These are phyloP conservation scores for Zoroaster sp. DNA, from an alignment of 53 echinoderm and acorn worm species.

Conservation along the genomic window DNA sequence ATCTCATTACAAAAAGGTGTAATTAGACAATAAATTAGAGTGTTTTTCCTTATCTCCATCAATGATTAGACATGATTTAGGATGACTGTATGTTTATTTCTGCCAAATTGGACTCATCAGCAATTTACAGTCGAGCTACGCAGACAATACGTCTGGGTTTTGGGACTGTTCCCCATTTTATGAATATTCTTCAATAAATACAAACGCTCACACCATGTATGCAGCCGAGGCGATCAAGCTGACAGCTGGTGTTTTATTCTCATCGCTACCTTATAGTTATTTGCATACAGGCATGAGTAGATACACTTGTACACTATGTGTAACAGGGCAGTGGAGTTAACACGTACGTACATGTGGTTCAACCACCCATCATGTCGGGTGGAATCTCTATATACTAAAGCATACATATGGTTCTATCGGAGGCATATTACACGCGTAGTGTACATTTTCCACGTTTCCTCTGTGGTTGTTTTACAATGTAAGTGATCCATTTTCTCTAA, in stretches of 20 bases:
- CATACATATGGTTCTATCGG: background rate
- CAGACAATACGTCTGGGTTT: no score
- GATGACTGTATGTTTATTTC: no score
- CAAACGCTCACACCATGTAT: no score
- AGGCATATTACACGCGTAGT: background rate
- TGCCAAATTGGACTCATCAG: no score
- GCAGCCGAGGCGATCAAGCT: no score
- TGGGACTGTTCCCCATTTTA: no score
- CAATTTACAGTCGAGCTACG: no score
- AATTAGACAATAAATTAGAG: no score
- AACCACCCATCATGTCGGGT: background rate
- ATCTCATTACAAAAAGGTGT: no score
- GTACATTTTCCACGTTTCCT: background rate
- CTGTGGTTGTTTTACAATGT: background rate
- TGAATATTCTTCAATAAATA: no score
- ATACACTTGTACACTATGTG: background rate
- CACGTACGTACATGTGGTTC: background rate
- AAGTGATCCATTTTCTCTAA: background rate
- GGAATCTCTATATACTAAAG: background rate
- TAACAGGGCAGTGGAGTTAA: background rate
- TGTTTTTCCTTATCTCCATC: no score
- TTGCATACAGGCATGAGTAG: background rate
- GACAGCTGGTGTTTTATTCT: background rate
- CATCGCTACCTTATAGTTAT: background rate
- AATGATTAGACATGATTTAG: no score